Percentiles rank a stretch among this genome's conserved stretches.
Conservation (phyloP, 2,888 invertebrate species). For the Ischnus inquisitorius region DNA sequence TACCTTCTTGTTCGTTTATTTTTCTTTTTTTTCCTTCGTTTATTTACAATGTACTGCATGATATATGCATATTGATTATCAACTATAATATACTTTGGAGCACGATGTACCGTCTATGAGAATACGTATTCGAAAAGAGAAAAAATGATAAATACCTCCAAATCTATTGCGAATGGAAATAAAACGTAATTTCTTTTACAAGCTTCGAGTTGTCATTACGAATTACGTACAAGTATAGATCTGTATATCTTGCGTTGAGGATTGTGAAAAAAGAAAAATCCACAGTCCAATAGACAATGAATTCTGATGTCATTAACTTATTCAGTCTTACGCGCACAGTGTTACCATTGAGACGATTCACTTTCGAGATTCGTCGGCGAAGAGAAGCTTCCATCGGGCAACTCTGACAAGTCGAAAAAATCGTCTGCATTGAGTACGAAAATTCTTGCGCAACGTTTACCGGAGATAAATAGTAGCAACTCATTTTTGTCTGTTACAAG, state of each 20-base stretch:
- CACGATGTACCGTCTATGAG: conserved; percentile 70
- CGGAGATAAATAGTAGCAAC: conserved; percentile 6
- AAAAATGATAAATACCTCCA: conserved; percentile 18
- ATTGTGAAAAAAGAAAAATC: conserved; percentile 18
- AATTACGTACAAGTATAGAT: conserved; percentile 23
- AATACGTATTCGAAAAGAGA: conserved; percentile 67
- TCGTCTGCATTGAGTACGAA: conserved; percentile 32
- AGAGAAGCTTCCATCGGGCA: not conserved
- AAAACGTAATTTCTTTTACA: conserved; percentile 45
- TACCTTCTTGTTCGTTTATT: conserved; percentile 21
- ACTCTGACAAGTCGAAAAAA: no score
- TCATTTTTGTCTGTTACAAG: conserved; percentile 10
- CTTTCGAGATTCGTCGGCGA: not conserved
- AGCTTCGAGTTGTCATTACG: conserved; percentile 30
- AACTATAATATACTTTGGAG: conserved; percentile 61
- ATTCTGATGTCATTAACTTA: conserved; percentile 35
- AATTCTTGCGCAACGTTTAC: conserved; percentile 8
- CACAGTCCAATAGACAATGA: conserved; percentile 44
- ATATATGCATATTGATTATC: conserved; percentile 55
- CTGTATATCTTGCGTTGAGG: conserved; percentile 3
- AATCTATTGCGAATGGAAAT: conserved; percentile 34
- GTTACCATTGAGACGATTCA: conserved; percentile 14
- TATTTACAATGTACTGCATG: conserved; percentile 42
- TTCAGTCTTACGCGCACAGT: conserved; percentile 56
- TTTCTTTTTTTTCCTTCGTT: not conserved